Evolutionary conservation across 2,888 invertebrate genomes (phyloP).

Genomic region (Callosobruchus maculatus): DNA sequence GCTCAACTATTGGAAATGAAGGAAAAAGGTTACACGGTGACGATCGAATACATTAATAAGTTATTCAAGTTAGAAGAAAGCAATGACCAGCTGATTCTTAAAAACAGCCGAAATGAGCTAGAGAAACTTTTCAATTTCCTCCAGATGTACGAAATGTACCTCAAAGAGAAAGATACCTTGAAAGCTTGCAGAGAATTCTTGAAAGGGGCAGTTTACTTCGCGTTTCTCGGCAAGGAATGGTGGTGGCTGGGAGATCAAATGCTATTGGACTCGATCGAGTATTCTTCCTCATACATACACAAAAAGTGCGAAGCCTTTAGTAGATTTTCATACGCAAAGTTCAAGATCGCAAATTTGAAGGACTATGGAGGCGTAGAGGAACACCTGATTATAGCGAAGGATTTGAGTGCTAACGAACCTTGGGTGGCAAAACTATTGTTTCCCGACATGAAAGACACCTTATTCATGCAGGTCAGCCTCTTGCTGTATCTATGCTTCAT

Average conservation of each 20-base stretch:
- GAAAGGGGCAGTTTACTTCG: slow-evolving; percentile 47
- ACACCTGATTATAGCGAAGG: slow-evolving; percentile 31
- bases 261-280: slow-evolving; percentile 50
- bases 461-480: slow-evolving; percentile 51
- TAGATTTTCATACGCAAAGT: slow-evolving; percentile 55
- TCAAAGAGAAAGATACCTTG: slow-evolving; percentile 24
- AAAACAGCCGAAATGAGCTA: slow-evolving; percentile 35
- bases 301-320: slow-evolving; percentile 52
- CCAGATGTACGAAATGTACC: slow-evolving; percentile 26
- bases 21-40: slow-evolving; percentile 52
- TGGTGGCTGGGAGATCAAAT: slow-evolving; percentile 59
- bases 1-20: slow-evolving; percentile 55
- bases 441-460: slow-evolving; percentile 36
- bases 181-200: slow-evolving; percentile 46
- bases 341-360: slow-evolving; percentile 54
- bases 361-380: slow-evolving; percentile 32
- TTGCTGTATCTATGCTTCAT: slow-evolving; percentile 47
- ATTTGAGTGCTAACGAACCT: slow-evolving; percentile 41
- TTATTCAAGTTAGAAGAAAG: slow-evolving; percentile 56
- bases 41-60: slow-evolving; percentile 53
- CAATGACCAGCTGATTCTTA: slow-evolving; percentile 42
- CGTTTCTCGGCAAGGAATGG: slow-evolving; percentile 42
- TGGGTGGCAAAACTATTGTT: slow-evolving; percentile 38
- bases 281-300: slow-evolving; percentile 49
- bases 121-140: slow-evolving; percentile 24